Conservation (phyloP, 2,797 vertebrate genomes). For the Oryzias dopingdopingensis region DNA sequence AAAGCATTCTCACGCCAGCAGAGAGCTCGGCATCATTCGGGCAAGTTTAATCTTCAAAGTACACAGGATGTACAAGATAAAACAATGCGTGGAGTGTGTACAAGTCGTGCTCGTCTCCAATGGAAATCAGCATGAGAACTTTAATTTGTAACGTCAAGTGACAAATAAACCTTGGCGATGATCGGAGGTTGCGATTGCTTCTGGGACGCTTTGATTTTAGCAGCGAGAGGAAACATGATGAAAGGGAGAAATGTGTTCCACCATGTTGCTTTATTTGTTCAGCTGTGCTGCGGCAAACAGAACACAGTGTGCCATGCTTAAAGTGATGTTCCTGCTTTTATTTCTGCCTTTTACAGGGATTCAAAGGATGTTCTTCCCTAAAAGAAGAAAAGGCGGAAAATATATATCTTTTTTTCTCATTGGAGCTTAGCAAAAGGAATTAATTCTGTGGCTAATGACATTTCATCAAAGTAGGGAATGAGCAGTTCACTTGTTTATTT, state of each 20-base stretch:
- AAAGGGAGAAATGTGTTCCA: slow-evolving; percentile 23
- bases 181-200: slow-evolving; percentile 36
- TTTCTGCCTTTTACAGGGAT: slow-evolving; percentile 14
- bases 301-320: slow-evolving; percentile 6
- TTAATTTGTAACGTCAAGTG: slow-evolving; percentile 30
- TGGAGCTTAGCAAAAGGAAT: background rate
- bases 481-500: slow-evolving; percentile 13
- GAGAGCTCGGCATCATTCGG: slow-evolving; percentile 5
- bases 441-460: too few species aligned
- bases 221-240: slow-evolving; percentile 4
- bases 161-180: slow-evolving; percentile 42
- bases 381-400: background rate
- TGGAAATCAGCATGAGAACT: slow-evolving; percentile 57
- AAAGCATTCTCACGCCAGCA: background rate
- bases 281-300: slow-evolving; percentile 4
- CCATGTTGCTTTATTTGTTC: slow-evolving; percentile 21
- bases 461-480: background rate
- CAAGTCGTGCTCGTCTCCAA: slow-evolving; percentile 47
- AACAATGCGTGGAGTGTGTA: background rate
- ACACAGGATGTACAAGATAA: slow-evolving; percentile 1
- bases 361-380: slow-evolving; percentile 1
- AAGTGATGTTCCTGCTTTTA: slow-evolving; percentile 9
- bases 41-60: slow-evolving; percentile 1
- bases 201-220: slow-evolving; percentile 34
- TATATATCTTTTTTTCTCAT: too few species aligned